Conservation (phyloP, 2,797 vertebrate species). For the Enteromius paludinosus region DNA sequence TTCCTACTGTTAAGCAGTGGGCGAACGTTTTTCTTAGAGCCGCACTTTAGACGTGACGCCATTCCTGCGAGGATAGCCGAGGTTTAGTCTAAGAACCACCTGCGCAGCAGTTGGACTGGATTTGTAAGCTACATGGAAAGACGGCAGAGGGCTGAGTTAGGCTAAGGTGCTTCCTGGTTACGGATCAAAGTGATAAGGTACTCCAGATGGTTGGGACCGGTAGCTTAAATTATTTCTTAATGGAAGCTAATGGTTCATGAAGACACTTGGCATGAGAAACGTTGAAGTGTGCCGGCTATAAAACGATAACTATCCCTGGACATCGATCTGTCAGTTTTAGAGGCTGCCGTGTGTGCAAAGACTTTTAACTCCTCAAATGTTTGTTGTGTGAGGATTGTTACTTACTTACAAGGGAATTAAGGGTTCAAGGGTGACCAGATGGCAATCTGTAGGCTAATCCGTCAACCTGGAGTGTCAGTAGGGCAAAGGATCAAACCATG, state of each 20-base stretch:
- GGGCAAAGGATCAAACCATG: constrained; percentile 39
- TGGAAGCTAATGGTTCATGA: constrained; percentile 46
- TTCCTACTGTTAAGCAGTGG: constrained; percentile 29
- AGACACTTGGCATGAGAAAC: constrained; percentile 37
- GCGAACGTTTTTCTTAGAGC: constrained; percentile 27
- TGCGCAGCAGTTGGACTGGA: constrained; percentile 57
- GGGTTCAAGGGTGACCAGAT: constrained; percentile 49
- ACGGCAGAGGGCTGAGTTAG: constrained; percentile 32
- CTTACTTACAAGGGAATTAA: constrained; percentile 51
- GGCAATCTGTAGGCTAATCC: constrained; percentile 44
- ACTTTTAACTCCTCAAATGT: constrained; percentile 35
- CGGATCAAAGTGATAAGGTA: constrained; percentile 34
- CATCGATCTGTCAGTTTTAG: constrained; percentile 35
- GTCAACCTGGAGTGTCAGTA: constrained; percentile 38
- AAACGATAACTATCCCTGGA: constrained; percentile 22
- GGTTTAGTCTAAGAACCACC: constrained; percentile 58
- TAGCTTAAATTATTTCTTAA: constrained; percentile 38
- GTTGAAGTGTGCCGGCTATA: constrained; percentile 21
- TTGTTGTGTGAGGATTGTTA: constrained; percentile 17
- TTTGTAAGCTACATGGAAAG: constrained; percentile 41
- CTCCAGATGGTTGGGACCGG: constrained; percentile 45
- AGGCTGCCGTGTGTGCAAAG: constrained; percentile 27
- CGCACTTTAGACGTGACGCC: constrained; percentile 30
- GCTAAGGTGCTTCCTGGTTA: constrained; percentile 38
- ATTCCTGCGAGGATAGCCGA: constrained; percentile 36